These are phyloP conservation scores for Ceratotherium simum DNA, from an alignment of 2,113 vertebrate species.

Conservation along the genomic window DNA sequence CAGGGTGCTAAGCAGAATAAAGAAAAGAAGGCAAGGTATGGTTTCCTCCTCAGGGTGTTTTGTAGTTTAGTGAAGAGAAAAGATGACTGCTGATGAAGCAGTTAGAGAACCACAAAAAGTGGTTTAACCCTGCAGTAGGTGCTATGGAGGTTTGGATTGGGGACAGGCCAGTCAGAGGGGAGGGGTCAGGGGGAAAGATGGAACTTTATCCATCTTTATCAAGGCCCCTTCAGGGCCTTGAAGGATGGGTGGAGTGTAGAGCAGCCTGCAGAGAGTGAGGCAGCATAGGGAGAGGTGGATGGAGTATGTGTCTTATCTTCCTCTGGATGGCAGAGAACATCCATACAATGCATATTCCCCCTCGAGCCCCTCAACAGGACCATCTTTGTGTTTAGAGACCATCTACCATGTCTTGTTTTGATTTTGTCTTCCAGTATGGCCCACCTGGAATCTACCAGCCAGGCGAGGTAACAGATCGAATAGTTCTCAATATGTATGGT, in stretches of 20 bases:
- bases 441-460: constrained; percentile 86
- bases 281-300: neutral
- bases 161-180: neutral
- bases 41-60: neutral
- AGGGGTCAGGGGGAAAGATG: neutral
- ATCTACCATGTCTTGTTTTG: neutral
- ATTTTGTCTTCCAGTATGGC: constrained; percentile 84
- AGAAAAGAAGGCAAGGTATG: neutral
- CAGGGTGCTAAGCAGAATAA: neutral
- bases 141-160: neutral
- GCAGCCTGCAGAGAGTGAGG: neutral
- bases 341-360: neutral
- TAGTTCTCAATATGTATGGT: constrained; percentile 92
- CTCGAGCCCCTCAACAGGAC: neutral
- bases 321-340: neutral
- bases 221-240: no score
- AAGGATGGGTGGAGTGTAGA: neutral
- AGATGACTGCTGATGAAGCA: neutral
- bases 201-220: no score
- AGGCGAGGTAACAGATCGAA: constrained; percentile 89
- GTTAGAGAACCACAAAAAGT: neutral
- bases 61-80: constrained; percentile 1
- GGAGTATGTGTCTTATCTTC: neutral
- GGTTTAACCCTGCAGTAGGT: neutral
- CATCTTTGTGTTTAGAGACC: neutral